Evolutionary conservation across 2,113 vertebrate genomes (phyloP).

Genomic region (Dasyurus viverrinus): DNA sequence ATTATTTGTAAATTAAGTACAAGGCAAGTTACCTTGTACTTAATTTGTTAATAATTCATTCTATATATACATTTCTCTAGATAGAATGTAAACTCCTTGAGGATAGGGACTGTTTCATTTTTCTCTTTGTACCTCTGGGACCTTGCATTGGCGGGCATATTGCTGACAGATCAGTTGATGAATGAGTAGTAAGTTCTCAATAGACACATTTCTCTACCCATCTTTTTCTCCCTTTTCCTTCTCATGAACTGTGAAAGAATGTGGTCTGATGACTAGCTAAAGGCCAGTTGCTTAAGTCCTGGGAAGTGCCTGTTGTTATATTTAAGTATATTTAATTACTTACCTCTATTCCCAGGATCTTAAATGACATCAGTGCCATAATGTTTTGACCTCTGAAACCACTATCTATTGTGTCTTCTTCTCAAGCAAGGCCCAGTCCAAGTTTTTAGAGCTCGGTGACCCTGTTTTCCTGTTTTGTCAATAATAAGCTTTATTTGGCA

Average conservation of each 20-base stretch:
- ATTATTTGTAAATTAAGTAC: too few species aligned
- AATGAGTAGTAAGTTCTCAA: background rate
- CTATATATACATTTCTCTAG: background rate
- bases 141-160: background rate
- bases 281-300: background rate
- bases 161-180: background rate
- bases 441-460: background rate
- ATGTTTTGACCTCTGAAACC: background rate
- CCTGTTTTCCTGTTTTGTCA: background rate
- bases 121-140: background rate
- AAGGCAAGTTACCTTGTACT: background rate
- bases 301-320: background rate
- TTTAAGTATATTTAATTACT: conserved; percentile 17
- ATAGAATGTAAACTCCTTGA: background rate
- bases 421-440: background rate
- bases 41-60: background rate
- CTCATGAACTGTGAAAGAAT: background rate
- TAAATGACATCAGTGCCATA: background rate
- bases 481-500: background rate
- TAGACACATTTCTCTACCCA: background rate
- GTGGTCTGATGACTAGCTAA: background rate
- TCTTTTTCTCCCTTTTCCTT: background rate
- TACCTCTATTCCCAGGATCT: conserved; percentile 10
- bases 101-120: background rate
- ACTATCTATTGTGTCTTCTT: background rate